Conservation (phyloP, 2,888 invertebrate species). For the Watsonalla cultraria region DNA sequence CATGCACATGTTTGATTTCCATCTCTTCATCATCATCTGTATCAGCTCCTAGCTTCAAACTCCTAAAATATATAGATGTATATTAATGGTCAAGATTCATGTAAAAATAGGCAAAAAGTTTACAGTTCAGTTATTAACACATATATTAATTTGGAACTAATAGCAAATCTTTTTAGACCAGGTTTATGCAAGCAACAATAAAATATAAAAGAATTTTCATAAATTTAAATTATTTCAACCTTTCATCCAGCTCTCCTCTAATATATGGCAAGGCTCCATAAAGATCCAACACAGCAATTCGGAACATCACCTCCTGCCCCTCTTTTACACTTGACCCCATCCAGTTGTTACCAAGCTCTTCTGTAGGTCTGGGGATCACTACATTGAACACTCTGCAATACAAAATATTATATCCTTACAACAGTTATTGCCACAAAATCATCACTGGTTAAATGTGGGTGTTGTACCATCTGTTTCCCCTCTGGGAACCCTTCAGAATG, state of each 20-base stretch:
- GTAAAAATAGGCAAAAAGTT: background rate
- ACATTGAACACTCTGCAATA: conserved; percentile 81
- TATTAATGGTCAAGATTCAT: background rate
- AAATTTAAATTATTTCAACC: conserved; percentile 33
- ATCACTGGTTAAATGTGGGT: too few species aligned
- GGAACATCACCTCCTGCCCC: conserved; percentile 80
- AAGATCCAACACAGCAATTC: conserved; percentile 77
- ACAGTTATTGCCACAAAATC: too few species aligned
- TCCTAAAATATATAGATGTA: conserved; percentile 29
- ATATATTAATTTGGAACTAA: background rate
- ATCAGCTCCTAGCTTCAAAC: conserved; percentile 42
- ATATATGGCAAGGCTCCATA: conserved; percentile 81
- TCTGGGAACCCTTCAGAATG: too few species aligned
- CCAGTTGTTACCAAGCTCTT: conserved; percentile 75
- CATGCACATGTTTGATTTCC: conserved; percentile 37
- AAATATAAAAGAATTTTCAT: background rate
- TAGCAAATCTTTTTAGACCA: background rate
- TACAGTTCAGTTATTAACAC: too few species aligned
- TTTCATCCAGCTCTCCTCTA: conserved; percentile 77
- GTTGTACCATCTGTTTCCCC: too few species aligned
- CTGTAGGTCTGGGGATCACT: conserved; percentile 80
- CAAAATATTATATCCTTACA: background rate
- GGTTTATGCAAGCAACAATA: conserved; percentile 1
- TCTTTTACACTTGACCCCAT: conserved; percentile 74
- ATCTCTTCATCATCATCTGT: conserved; percentile 49